These are phyloP conservation scores for Planiliza haematocheilus DNA, from an alignment of 2,113 vertebrate species.

Conservation along the genomic window DNA sequence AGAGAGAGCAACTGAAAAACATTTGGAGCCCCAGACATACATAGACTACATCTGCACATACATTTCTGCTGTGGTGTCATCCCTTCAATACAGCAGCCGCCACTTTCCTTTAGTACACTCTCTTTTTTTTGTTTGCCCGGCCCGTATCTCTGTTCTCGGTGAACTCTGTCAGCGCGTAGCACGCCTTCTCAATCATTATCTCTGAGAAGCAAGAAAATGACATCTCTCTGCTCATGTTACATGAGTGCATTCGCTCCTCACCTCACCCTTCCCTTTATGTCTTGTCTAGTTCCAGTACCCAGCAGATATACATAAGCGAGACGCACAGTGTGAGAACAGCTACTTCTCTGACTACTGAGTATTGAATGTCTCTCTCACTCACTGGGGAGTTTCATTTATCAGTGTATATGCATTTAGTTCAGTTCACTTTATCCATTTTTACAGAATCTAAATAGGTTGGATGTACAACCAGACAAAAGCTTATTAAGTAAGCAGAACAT, in stretches of 20 bases:
- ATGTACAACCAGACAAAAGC: too few relatives aligned
- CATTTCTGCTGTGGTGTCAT: background rate
- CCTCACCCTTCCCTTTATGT: background rate
- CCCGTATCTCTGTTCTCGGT: background rate
- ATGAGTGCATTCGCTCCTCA: background rate
- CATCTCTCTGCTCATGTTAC: background rate
- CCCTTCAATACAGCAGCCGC: background rate
- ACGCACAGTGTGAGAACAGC: background rate
- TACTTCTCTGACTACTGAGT: background rate
- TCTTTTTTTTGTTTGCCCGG: conserved; percentile 1
- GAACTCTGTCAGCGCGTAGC: background rate
- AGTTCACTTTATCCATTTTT: too few relatives aligned
- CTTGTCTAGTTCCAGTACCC: background rate
- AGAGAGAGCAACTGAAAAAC: background rate
- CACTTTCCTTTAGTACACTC: too few relatives aligned
- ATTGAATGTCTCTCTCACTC: background rate
- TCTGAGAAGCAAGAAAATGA: background rate
- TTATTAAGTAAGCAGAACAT: too few relatives aligned
- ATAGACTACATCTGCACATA: background rate
- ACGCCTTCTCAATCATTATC: conserved; percentile 5
- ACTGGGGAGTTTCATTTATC: background rate
- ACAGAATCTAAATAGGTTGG: too few relatives aligned
- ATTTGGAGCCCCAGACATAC: background rate
- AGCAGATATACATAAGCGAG: background rate
- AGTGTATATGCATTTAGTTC: background rate